Percentiles rank a stretch among this genome's conserved stretches.
phyloP scores from a whole-genome alignment of 2,797 vertebrate genomes.

The Sparidentex hasta region DNA sequence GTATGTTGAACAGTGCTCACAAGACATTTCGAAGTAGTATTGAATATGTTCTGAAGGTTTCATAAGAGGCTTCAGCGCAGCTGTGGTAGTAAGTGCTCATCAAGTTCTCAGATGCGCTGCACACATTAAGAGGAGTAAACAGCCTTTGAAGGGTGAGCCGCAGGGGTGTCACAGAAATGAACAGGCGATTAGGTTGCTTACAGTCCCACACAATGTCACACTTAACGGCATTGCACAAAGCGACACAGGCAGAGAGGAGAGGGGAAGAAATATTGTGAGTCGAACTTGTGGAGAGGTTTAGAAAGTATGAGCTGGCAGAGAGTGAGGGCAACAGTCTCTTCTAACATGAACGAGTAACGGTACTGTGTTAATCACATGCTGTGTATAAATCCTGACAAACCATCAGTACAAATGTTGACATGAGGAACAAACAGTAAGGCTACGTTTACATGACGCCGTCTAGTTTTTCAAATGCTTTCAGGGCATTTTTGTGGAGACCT shows the following conservation, averaged over 20 bases:
- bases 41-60: conserved; percentile 37
- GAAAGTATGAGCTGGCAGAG: conserved; percentile 18
- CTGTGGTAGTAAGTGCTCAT: conserved; percentile 54
- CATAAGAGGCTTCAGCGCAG: conserved; percentile 31
- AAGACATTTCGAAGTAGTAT: conserved; percentile 9
- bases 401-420: neutral
- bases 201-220: conserved; percentile 58
- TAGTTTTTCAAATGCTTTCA: neutral
- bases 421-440: neutral
- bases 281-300: conserved; percentile 29
- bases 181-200: conserved; percentile 56
- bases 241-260: conserved; percentile 21
- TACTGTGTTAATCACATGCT: conserved; percentile 1
- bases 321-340: conserved; percentile 2
- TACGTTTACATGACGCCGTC: neutral
- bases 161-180: conserved; percentile 61
- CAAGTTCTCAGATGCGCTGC: conserved; percentile 58
- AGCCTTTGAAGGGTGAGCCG: conserved; percentile 64
- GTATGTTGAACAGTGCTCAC: conserved; percentile 8
- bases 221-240: conserved; percentile 33
- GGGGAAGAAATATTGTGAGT: conserved; percentile 2
- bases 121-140: conserved; percentile 61
- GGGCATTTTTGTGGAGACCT: neutral
- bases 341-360: neutral
- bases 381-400: conserved; percentile 5